Evolutionary conservation across 2,113 vertebrate species (phyloP).

Genomic region (Xiphophorus couchianus): DNA sequence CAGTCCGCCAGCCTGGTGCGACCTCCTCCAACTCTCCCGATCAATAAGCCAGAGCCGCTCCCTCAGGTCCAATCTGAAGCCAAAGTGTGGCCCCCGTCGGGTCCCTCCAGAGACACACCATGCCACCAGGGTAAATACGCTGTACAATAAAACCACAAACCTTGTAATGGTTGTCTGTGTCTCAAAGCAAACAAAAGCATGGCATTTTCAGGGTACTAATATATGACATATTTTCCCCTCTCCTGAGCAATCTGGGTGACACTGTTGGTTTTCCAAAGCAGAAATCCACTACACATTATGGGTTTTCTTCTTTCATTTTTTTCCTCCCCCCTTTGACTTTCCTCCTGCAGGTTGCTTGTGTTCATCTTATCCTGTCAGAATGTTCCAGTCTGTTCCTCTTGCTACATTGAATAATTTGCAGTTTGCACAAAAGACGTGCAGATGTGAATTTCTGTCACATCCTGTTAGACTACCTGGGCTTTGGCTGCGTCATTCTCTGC

Average conservation of each 20-base stretch:
- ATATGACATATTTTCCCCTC: neutral
- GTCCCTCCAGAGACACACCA: slow-evolving; percentile 37
- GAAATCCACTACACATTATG: neutral
- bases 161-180: slow-evolving; percentile 19
- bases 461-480: slow-evolving; percentile 43
- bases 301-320: neutral
- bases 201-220: neutral
- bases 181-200: neutral
- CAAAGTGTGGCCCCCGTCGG: slow-evolving; percentile 5
- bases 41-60: slow-evolving; percentile 41
- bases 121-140: slow-evolving; percentile 20
- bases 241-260: neutral
- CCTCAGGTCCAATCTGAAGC: slow-evolving; percentile 31
- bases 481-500: slow-evolving; percentile 46
- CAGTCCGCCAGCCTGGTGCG: slow-evolving; percentile 73
- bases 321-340: slow-evolving; percentile 2
- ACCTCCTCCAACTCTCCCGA: slow-evolving; percentile 65
- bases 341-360: slow-evolving; percentile 25
- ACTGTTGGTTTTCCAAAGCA: neutral
- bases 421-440: slow-evolving; percentile 36
- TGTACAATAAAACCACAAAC: slow-evolving; percentile 18
- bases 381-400: slow-evolving; percentile 34
- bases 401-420: slow-evolving; percentile 52
- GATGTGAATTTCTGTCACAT: slow-evolving; percentile 50
- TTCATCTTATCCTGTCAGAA: slow-evolving; percentile 35